A percentile compares a stretch with the other conserved stretches of the same genome.
Conservation (phyloP, 1,140 invertebrate species). For the Watersipora subatra region DNA sequence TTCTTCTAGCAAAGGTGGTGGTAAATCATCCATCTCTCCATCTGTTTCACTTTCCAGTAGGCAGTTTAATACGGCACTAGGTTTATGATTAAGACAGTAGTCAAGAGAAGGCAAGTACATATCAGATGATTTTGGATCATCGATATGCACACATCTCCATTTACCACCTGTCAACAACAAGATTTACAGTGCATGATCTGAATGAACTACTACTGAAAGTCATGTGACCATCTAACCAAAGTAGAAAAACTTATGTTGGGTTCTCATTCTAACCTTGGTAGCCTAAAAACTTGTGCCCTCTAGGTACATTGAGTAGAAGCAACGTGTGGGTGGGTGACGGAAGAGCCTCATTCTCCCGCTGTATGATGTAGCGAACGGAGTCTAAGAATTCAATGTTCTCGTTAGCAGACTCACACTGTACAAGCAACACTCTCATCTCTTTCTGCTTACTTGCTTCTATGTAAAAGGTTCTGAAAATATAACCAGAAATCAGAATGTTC, state of each 20-base stretch:
- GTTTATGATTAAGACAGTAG: conserved; percentile 1
- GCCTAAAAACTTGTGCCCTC: not conserved
- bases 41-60: too few relatives aligned
- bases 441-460: too few relatives aligned
- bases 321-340: not conserved
- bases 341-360: conserved; percentile 14
- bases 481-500: too few relatives aligned
- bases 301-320: not conserved
- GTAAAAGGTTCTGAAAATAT: too few relatives aligned
- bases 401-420: conserved; percentile 29
- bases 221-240: too few relatives aligned
- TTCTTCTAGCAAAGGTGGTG: too few relatives aligned
- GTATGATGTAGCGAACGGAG: conserved; percentile 25
- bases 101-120: conserved; percentile 14
- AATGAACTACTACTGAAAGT: too few relatives aligned
- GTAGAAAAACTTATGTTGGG: too few relatives aligned
- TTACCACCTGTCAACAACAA: conserved; percentile 19
- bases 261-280: not conserved
- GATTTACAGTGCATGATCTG: too few relatives aligned
- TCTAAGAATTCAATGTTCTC: conserved; percentile 23
- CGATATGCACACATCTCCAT: conserved; percentile 30
- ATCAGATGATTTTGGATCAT: conserved; percentile 19
- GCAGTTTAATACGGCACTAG: too few relatives aligned
- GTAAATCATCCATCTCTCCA: too few relatives aligned
- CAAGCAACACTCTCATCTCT: conserved; percentile 18